A percentile compares a stretch with the other conserved stretches of the same genome.
Conservation (phyloP, 2,797 vertebrate genomes). For the Acanthurus tractus region DNA sequence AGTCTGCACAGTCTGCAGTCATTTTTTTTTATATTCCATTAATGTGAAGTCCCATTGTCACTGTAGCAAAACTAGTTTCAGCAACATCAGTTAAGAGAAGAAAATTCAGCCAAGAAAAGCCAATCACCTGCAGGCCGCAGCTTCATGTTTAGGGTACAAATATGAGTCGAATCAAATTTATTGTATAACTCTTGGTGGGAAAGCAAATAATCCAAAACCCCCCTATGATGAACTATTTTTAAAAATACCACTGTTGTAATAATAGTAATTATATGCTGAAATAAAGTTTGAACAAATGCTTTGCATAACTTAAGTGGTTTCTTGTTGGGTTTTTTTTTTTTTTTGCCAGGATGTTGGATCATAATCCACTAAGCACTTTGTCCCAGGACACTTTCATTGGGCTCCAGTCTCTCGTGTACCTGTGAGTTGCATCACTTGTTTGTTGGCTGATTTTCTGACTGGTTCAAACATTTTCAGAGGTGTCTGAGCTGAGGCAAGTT, state of each 20-base stretch:
- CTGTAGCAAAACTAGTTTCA: too few relatives aligned
- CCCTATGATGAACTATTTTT: background rate
- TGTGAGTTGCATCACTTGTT: slow-evolving; percentile 81
- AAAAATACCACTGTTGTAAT: background rate
- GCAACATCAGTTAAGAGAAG: too few relatives aligned
- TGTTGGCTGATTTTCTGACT: background rate
- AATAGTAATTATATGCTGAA: background rate
- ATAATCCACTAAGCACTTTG: slow-evolving; percentile 86
- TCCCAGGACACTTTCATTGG: slow-evolving; percentile 85
- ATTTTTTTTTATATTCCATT: too few relatives aligned
- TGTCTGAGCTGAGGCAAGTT: too few relatives aligned
- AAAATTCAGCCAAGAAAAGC: too few relatives aligned
- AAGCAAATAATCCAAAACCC: too few relatives aligned
- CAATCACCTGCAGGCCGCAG: too few relatives aligned
- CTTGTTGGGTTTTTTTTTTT: background rate
- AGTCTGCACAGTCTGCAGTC: too few relatives aligned
- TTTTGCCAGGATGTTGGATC: slow-evolving; percentile 85
- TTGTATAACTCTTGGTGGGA: too few relatives aligned
- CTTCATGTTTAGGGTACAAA: too few relatives aligned
- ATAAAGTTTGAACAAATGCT: background rate
- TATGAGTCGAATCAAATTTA: too few relatives aligned
- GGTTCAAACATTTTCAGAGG: background rate
- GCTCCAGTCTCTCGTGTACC: slow-evolving; percentile 83
- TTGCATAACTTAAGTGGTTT: background rate
- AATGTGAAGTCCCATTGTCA: too few relatives aligned